Evolutionary conservation across 2,888 invertebrate species (phyloP), one percentile per base, ranked within the genome.

Genomic region (Euspilapteryx auroguttella): DNA sequence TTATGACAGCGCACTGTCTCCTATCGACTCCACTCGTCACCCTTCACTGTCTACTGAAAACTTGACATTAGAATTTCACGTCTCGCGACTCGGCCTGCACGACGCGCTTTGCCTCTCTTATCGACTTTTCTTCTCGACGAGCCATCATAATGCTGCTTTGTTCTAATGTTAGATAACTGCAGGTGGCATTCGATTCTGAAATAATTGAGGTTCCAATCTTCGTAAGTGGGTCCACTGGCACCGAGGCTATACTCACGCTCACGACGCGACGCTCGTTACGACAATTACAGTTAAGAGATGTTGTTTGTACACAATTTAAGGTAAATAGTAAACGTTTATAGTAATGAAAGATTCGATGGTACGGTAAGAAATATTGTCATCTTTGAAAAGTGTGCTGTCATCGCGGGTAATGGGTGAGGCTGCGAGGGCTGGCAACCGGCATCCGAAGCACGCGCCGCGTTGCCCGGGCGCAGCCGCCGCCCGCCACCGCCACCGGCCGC

Each of bases 381-480:
- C 36, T 39, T 39, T 39, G 50, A 56, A 66, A 71, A 69, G 48
- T 49, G 62, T 62, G 53, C 41, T 57, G 71, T 75, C 73, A 75
- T 71, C 52, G 57, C 44, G 50, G 38, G 59, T 71, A 73, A 75
- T 73, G 66, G 68, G 55, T 62, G 10, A 8, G 15, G 10, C 29
- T 66, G 68, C 55, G 61, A 10, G 10, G 15, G 10, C 31, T 24
- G 39, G 50, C 42, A 36, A 35, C 40, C 48, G 58, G 69, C 53
- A 69, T 68, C 54, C 53, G 51, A 69, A 68, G 69, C 75, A 71
- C 71, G 73, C 73, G 71, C 64, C 66, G 53, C 42, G 39, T 49
- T 59, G 66, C 57, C 65, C 15, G 15, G n/a, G n/a, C n/a, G n/a
- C n/a, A n/a, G n/a, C n/a, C n/a, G n/a, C n/a, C n/a, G n/a, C n/a